These are phyloP conservation scores for Micromussa lordhowensis DNA, from an alignment of 92 coral and sea anemone species.

Conservation along the genomic window DNA sequence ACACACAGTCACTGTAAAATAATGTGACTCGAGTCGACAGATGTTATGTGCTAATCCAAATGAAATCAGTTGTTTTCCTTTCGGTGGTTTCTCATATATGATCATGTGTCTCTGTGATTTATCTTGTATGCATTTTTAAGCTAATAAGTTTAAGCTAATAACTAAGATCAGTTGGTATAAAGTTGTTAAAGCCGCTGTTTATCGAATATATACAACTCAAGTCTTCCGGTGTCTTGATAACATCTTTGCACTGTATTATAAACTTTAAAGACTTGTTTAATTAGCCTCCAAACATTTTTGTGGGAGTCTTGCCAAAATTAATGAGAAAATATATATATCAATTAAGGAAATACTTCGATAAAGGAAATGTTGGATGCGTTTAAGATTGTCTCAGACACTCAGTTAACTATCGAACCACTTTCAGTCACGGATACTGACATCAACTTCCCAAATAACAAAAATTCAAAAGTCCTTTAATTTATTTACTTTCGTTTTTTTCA, in stretches of 20 bases:
- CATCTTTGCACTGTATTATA: not conserved
- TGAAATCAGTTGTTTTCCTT: not conserved
- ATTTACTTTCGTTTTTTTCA: not conserved
- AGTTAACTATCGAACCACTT: not conserved
- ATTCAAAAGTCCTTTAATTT: not conserved
- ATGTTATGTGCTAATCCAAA: too few relatives aligned
- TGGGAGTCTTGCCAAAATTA: not conserved
- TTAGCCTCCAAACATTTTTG: too few relatives aligned
- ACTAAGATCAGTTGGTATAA: not conserved
- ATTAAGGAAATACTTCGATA: not conserved
- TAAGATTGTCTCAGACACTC: not conserved
- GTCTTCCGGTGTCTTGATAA: not conserved
- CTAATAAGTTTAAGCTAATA: not conserved
- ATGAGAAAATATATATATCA: not conserved
- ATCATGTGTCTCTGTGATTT: not conserved
- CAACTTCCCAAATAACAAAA: not conserved
- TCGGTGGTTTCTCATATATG: not conserved
- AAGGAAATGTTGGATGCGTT: not conserved
- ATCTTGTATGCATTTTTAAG: not conserved
- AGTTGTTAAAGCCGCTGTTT: not conserved
- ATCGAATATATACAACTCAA: not conserved
- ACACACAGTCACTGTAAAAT: not conserved
- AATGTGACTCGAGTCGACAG: not conserved
- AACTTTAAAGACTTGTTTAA: too few relatives aligned
- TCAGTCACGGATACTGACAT: too few relatives aligned